Base-by-base conservation (phyloP, 2,888 invertebrate genomes). In the Acheta domesticus region DNA sequence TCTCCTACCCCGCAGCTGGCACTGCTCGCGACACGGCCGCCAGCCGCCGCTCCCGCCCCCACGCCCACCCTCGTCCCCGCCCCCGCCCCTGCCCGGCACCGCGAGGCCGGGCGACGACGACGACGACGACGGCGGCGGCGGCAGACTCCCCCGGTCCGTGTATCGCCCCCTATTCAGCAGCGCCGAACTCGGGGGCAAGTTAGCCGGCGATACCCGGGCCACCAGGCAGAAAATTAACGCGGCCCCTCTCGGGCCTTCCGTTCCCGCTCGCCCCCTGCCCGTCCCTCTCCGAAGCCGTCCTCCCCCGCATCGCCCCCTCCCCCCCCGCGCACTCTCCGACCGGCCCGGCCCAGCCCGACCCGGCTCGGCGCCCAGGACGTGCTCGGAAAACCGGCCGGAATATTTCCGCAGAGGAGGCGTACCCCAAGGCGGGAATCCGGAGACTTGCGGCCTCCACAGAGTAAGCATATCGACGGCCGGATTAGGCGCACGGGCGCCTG, bases 361-460 rank as follows among this genome's bases (percentile, higher is more conserved):
- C 16, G 16, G 14, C 62, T 3, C 14, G 62, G 16, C 14, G 62
- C 16, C 62, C 62, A n/a, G 62, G n/a, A 62, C 62, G 62, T 62
- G 62, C 62, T 62, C 62, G 62, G 62, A 62, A 62, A 62, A 62
- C 62, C 36, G 62, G 62, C 3, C 62, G 62, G 62, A 62, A 62
- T 62, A 62, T 62, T 62, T 62, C 62, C 62, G 62, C 62, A 62
- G 62, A 14, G 62, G 62, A 14, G 62, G 62, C 62, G 62, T n/a
- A n/a, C 62, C 62, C 62, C 62, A n/a, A 62, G 36, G 62, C 62
- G n/a, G 62, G 62, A 62, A 62, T 62, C 62, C 62, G 14, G 62
- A 62, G 62, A 62, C 62, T 62, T n/a, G 62, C 62, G n/a, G 62
- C 62, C 62, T 62, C 62, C 62, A 62, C 62, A 62, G 62, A 62